Evolutionary conservation across 2,113 vertebrate species (phyloP), one percentile per base, ranked within the genome.

Genomic region (Pterophyllum scalare): DNA sequence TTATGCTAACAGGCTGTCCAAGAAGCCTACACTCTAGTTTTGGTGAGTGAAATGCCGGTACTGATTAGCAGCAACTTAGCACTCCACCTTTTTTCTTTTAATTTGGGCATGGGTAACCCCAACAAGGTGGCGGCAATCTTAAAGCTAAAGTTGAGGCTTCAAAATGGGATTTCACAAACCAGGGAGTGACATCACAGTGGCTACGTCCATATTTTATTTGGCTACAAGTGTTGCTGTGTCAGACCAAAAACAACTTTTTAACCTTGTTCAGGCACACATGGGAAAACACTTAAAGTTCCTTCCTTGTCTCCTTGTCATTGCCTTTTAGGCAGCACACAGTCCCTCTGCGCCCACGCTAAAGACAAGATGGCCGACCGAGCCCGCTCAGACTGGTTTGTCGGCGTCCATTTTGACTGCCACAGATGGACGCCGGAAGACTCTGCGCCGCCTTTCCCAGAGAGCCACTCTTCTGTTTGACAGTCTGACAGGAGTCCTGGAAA

Each of bases 401-500:
- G 65, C 20, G 20, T 81, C 82, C 75, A 67, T 83, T 58, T 80
- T 76, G 60, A 43, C 40, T n/a, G 70, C 28, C 60, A n/a, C 88
- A 87, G 87, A 81, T 83, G 82, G 77, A 40, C 17, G 7, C 2
- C 1, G 77, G 64, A 49, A 70, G 61, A 72, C 59, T 65, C 13
- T 22, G 17, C 11, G 3, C 22, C 65, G 9, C 70, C 33, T 65
- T 38, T 61, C 19, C 54, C 26, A 8, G 24, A 19, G 74, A 10
- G 59, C 64, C n/a, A n/a, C 19, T 62, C 76, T 89, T 79, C 52
- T 17, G 2, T 31, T 49, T 20, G 17, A 26, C 43, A 4, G 81
- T 10, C 62, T 24, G 43, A 79, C 4, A 3, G 24, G 49, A 60
- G 76, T 14, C 74, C 93, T 94, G 89, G 4, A 85, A 86, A 57